Evolutionary conservation across 1,140 invertebrate species (phyloP).

Genomic region (Laupala kohalensis): DNA sequence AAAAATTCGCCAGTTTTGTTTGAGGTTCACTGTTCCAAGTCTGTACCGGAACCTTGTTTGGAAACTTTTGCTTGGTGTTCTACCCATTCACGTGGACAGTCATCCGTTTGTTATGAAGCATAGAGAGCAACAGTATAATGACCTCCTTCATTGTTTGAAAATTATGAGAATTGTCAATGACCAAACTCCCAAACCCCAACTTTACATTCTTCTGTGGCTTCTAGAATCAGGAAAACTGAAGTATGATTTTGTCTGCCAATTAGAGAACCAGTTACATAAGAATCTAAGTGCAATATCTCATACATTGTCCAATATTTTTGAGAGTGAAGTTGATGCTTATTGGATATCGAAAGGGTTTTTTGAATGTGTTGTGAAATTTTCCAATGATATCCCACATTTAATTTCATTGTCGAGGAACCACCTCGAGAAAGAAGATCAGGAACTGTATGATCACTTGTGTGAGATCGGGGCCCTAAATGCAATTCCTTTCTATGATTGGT

Average conservation of each 20-base stretch:
- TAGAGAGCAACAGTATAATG: constrained; percentile 55
- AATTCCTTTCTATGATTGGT: constrained; percentile 39
- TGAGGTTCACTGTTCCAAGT: constrained; percentile 67
- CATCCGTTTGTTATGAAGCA: constrained; percentile 60
- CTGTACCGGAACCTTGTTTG: constrained; percentile 70
- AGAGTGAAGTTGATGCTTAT: constrained; percentile 28
- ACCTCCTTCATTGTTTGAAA: constrained; percentile 54
- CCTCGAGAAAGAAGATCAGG: constrained; percentile 24
- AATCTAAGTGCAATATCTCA: constrained; percentile 20
- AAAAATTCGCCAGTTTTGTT: constrained; percentile 73
- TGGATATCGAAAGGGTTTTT: constrained; percentile 32
- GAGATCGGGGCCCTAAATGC: constrained; percentile 5
- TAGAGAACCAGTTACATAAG: constrained; percentile 4
- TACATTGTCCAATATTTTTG: constrained; percentile 25
- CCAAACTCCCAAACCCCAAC: constrained; percentile 39
- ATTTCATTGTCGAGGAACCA: constrained; percentile 20
- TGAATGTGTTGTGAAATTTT: constrained; percentile 21
- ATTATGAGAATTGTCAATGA: constrained; percentile 44
- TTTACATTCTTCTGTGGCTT: constrained; percentile 63
- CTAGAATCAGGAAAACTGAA: constrained; percentile 51
- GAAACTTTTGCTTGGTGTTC: constrained; percentile 68
- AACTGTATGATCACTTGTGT: constrained; percentile 14
- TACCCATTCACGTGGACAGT: constrained; percentile 57
- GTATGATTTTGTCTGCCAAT: constrained; percentile 33
- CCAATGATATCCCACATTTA: constrained; percentile 17